Evolutionary conservation across 2,888 invertebrate genomes (phyloP).

Genomic region (Rosalia funebris): DNA sequence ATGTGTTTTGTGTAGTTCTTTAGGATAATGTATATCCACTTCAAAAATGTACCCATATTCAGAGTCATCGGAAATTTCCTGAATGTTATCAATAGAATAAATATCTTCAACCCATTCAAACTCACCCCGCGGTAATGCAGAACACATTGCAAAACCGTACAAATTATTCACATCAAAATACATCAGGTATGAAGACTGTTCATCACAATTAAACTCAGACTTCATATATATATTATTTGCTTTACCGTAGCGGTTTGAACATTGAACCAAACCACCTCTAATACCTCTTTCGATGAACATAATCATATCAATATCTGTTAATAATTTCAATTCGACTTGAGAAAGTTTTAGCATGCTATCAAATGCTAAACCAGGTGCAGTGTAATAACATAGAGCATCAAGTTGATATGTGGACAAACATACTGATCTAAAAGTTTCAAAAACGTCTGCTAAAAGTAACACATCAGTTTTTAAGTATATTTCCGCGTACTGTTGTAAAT

Average conservation of each 20-base stretch:
- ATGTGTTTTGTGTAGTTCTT: background rate
- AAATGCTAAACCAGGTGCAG: slow-evolving; percentile 53
- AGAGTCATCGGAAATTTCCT: background rate
- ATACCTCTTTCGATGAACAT: slow-evolving; percentile 51
- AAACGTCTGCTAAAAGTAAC: slow-evolving; percentile 31
- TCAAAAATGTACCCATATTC: background rate
- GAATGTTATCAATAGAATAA: background rate
- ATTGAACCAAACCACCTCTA: slow-evolving; percentile 52
- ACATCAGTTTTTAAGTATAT: slow-evolving; percentile 34
- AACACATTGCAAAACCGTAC: slow-evolving; percentile 46
- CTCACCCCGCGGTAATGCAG: slow-evolving; percentile 47
- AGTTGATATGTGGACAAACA: slow-evolving; percentile 40
- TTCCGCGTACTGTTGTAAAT: slow-evolving; percentile 50
- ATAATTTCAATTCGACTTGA: slow-evolving; percentile 49
- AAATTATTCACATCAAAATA: slow-evolving; percentile 49
- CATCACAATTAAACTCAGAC: slow-evolving; percentile 42
- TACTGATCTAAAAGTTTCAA: slow-evolving; percentile 33
- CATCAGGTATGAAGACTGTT: slow-evolving; percentile 44
- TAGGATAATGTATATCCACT: slow-evolving; percentile 1
- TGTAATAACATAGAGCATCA: slow-evolving; percentile 55
- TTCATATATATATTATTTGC: slow-evolving; percentile 57
- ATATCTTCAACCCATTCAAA: slow-evolving; percentile 47
- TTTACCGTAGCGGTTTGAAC: slow-evolving; percentile 46
- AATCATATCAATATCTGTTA: slow-evolving; percentile 54
- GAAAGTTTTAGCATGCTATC: slow-evolving; percentile 51